Base-by-base conservation (phyloP, 2,888 invertebrate species). In the Encarsia formosa region DNA sequence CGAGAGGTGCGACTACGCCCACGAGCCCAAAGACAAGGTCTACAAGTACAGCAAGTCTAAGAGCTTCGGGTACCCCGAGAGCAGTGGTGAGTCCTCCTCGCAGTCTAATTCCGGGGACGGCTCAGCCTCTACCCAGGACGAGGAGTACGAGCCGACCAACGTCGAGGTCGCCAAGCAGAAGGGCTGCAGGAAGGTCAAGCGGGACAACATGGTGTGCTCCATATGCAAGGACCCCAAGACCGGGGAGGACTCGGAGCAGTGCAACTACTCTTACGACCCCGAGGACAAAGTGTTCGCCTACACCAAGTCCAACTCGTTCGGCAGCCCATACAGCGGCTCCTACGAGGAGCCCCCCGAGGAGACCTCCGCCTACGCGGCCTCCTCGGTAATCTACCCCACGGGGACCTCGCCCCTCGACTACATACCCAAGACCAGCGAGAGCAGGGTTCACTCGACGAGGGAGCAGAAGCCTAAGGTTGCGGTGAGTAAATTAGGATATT, bases 191-290 rank as follows among this genome's bases (percentile, higher is more conserved):
- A 80, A 83, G 64, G 79, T 84, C 0, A 73, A 79, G 42, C 83
- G 78, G 62, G 81, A 84, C 57, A 82, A 82, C 3, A 82, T 83
- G 81, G 78, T 80, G 11, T 90, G 89, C 68, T 81, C 81, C 58
- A 78, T 87, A 2, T 91, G 91, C 65, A 83, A 85, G 60, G 84
- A 88, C 65, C 80, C 84, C 1, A 83, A 85, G 67, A 85, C 84
- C 2, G 87, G 87, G 38, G 88, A 85, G 23, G 83, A 85, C 54
- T 88, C 83, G 58, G 90, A 91, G 69, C 85, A 85, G 13, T 91
- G 91, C 67, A 85, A 87, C 0, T 91, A 88, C 70, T 84, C 85
- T 9, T 83, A 85, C 1, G 81, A 84, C 56, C 87, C 87, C 0
- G 80, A 82, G 63, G 86, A 86, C 57, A 84, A 87, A 67, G 79